These are phyloP conservation scores for Choristoneura rosaceana DNA, from an alignment of 2,888 invertebrate species.

Conservation along the genomic window DNA sequence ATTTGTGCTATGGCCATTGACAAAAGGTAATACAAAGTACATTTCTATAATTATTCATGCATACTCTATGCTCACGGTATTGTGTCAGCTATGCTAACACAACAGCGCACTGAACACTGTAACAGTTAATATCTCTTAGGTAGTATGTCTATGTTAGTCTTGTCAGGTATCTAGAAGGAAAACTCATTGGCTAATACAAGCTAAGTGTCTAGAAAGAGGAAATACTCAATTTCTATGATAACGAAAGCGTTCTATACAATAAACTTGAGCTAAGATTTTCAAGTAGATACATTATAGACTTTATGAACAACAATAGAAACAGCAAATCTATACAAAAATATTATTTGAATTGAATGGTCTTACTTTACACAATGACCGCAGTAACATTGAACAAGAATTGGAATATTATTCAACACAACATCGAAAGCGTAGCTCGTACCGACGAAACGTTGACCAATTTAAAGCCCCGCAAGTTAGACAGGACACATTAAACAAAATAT, in stretches of 20 bases:
- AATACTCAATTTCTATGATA: conserved; percentile 10
- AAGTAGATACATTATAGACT: conserved; percentile 1
- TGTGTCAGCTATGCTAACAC: conserved; percentile 23
- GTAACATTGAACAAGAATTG: conserved; percentile 12
- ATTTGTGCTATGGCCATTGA: conserved; percentile 39
- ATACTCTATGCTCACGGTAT: conserved; percentile 14
- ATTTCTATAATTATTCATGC: neutral
- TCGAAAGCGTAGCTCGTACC: conserved; percentile 31
- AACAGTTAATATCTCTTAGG: conserved; percentile 24
- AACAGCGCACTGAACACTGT: conserved; percentile 19
- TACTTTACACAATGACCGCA: conserved; percentile 18
- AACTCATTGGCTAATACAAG: conserved; percentile 27
- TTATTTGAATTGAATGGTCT: conserved; percentile 18
- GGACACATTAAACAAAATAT: conserved; percentile 3
- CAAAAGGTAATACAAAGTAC: conserved; percentile 7
- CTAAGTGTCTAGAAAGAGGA: conserved; percentile 16
- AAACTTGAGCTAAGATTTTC: conserved; percentile 7
- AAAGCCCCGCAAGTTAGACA: neutral
- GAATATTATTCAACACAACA: conserved; percentile 28
- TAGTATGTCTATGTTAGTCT: conserved; percentile 15
- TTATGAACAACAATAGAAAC: conserved; percentile 22
- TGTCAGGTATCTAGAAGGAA: neutral
- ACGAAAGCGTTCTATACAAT: conserved; percentile 17
- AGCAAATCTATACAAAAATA: conserved; percentile 36
- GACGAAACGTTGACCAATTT: conserved; percentile 8